These are phyloP conservation scores for Catocala nupta DNA, from an alignment of 2,888 invertebrate genomes.

Conservation along the genomic window DNA sequence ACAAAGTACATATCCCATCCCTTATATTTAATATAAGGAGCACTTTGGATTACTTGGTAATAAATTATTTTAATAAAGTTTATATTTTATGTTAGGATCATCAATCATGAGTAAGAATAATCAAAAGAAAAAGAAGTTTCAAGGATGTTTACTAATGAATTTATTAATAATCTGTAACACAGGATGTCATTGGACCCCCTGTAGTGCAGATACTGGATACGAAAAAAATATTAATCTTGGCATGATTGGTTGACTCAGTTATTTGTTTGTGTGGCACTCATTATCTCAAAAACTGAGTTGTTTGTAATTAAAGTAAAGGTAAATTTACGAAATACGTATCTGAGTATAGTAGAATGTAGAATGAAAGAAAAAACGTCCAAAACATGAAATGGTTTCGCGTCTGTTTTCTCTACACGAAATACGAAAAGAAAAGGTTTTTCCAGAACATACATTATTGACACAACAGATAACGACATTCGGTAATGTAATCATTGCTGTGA, in stretches of 20 bases:
- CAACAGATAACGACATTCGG: slow-evolving; percentile 34
- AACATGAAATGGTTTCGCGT: background rate
- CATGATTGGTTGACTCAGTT: background rate
- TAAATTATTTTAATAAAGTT: too few relatives aligned
- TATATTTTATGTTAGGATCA: too few relatives aligned
- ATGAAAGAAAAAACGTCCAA: background rate
- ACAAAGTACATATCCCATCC: too few relatives aligned
- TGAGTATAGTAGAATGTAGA: background rate
- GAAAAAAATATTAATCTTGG: background rate
- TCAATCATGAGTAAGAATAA: too few relatives aligned
- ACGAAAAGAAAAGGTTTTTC: slow-evolving; percentile 21
- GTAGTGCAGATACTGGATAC: background rate
- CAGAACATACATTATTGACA: slow-evolving; percentile 33
- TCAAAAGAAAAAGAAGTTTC: too few relatives aligned
- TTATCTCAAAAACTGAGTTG: background rate
- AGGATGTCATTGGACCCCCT: background rate
- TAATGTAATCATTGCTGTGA: slow-evolving; percentile 38
- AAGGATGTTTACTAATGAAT: too few relatives aligned
- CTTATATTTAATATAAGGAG: too few relatives aligned
- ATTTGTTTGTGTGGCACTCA: background rate
- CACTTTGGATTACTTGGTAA: too few relatives aligned
- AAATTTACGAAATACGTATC: background rate
- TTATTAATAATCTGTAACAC: too few relatives aligned
- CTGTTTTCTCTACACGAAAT: background rate
- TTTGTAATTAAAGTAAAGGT: background rate